Evolutionary conservation across 1,140 invertebrate species (phyloP).

Genomic region (Rhopalosiphum padi): DNA sequence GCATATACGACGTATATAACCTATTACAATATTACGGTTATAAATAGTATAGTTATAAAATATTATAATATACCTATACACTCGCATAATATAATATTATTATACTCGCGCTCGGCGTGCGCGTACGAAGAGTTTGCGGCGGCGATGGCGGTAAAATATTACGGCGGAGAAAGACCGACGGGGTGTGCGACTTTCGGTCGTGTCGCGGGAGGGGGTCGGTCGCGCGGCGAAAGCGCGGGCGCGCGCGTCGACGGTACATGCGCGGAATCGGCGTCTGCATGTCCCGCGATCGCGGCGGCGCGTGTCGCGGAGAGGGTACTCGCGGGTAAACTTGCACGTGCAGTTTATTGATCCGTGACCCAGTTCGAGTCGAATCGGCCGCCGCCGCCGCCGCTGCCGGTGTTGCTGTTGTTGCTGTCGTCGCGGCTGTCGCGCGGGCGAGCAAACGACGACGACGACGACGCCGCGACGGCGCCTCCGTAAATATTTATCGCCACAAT

Average conservation of each 20-base stretch:
- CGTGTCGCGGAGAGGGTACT: too few species aligned
- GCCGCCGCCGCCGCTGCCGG: neutral
- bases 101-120: neutral
- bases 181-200: neutral
- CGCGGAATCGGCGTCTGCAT: neutral
- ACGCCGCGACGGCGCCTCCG: constrained; percentile 17
- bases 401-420: neutral
- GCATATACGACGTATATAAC: too few species aligned
- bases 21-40: too few species aligned
- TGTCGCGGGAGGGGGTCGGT: neutral
- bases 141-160: neutral
- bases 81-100: too few species aligned
- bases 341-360: constrained; percentile 57
- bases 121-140: neutral
- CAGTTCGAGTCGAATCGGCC: constrained; percentile 28
- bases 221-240: neutral
- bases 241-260: neutral
- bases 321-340: constrained; percentile 43
- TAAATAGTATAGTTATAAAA: too few species aligned
- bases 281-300: neutral
- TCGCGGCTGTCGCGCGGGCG: neutral
- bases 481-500: neutral
- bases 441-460: neutral
- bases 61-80: neutral
- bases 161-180: neutral